Evolutionary conservation across 2,113 vertebrate species (phyloP).

Genomic region (Heterotilapia buettikoferi): DNA sequence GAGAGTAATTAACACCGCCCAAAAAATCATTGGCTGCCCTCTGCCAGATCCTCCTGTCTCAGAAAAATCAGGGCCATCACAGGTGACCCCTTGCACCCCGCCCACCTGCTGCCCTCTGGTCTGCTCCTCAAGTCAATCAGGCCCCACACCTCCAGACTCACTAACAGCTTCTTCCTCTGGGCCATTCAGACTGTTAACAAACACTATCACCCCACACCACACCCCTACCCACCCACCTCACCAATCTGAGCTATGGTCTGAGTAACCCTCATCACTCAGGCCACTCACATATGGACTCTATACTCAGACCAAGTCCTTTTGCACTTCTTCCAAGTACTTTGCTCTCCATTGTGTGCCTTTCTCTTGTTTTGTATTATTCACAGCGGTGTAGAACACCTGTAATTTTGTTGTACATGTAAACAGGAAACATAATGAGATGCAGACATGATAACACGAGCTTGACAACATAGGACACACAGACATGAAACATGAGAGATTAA

Average conservation of each 20-base stretch:
- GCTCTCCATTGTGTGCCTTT: not conserved
- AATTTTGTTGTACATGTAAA: fast-evolving
- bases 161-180: not conserved
- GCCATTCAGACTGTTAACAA: not conserved
- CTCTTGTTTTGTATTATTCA: not conserved
- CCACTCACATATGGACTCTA: not conserved
- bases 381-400: not conserved
- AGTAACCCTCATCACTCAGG: not conserved
- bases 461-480: not conserved
- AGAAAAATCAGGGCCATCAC: too few relatives aligned
- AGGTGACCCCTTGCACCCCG: too few relatives aligned
- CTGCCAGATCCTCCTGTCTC: too few relatives aligned
- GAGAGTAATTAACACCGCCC: too few relatives aligned
- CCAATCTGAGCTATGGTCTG: not conserved
- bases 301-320: not conserved
- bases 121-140: too few relatives aligned
- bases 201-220: not conserved
- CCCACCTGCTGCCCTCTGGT: too few relatives aligned
- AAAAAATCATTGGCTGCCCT: too few relatives aligned
- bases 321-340: not conserved
- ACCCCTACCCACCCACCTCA: not conserved
- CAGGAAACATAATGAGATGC: not conserved
- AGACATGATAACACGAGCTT: not conserved
- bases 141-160: not conserved
- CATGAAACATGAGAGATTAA: not conserved